These are phyloP conservation scores for Crambe crambe DNA, from an alignment of 37 sponge, comb jelly and placozoan species.

Conservation along the genomic window DNA sequence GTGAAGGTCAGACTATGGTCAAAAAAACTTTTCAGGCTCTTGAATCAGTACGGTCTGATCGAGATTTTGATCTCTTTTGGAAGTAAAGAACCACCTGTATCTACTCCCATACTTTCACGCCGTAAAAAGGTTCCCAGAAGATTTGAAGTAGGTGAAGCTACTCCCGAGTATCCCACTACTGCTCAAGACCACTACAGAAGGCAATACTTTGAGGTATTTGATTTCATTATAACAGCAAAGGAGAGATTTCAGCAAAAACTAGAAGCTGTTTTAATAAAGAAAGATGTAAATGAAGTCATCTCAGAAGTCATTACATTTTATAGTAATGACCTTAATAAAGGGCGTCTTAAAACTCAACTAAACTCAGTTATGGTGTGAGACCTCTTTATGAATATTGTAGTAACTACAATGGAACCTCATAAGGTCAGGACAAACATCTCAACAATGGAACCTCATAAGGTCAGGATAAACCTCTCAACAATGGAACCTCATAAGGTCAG, in stretches of 20 bases:
- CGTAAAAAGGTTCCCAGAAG: conserved; percentile 30
- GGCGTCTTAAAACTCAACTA: no score
- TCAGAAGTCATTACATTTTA: no score
- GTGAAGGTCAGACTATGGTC: conserved; percentile 11
- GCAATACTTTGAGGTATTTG: conserved; percentile 35
- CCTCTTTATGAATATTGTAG: no score
- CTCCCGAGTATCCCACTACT: conserved; percentile 36
- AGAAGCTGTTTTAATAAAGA: background rate
- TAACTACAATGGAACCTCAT: no score
- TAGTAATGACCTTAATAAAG: no score
- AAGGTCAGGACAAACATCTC: no score
- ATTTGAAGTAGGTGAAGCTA: conserved; percentile 29
- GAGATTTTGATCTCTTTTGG: conserved; percentile 30
- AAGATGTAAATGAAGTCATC: background rate
- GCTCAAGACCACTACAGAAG: conserved; percentile 26
- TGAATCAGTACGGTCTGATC: conserved; percentile 7
- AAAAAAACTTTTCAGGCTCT: background rate
- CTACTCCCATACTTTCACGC: conserved; percentile 28
- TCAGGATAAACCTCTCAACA: no score
- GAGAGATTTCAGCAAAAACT: background rate
- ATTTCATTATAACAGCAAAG: background rate
- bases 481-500: no score
- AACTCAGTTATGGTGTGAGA: no score
- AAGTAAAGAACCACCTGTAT: background rate
- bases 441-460: no score